Percentiles rank a stretch among this genome's conserved stretches.
phyloP scores from a whole-genome alignment of 2,113 vertebrate genomes.

The Lipophrys pholis region DNA sequence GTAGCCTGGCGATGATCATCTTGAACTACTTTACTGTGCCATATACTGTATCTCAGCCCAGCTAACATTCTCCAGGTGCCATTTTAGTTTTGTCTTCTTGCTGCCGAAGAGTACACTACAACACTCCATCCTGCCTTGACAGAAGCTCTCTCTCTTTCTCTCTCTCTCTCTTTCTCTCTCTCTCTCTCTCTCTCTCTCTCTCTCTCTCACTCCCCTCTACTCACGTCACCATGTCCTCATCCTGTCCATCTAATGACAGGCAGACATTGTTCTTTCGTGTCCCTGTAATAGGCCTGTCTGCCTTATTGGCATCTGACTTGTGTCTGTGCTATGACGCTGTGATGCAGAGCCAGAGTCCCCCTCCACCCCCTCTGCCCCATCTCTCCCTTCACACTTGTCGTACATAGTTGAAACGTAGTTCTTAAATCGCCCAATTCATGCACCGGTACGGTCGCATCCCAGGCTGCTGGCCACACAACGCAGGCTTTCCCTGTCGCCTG shows the following conservation, averaged over 20 bases:
- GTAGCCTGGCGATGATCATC: no score
- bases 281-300: constrained; percentile 51
- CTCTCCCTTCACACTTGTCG: constrained; percentile 25
- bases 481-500: constrained; percentile 50
- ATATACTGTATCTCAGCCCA: neutral
- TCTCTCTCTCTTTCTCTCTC: neutral
- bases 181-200: neutral
- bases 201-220: neutral
- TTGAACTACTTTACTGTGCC: no score
- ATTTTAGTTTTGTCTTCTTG: constrained; percentile 9
- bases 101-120: neutral
- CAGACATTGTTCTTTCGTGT: constrained; percentile 28
- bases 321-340: constrained; percentile 4
- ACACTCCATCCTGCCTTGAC: constrained; percentile 13
- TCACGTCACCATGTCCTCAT: constrained; percentile 23
- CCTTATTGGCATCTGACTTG: constrained; percentile 24
- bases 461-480: constrained; percentile 41
- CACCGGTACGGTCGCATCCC: constrained; percentile 17
- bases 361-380: neutral
- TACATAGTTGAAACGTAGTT: constrained; percentile 37
- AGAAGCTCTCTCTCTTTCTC: neutral
- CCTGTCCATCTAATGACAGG: constrained; percentile 47
- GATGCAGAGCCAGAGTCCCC: constrained; percentile 28
- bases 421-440: constrained; percentile 40
- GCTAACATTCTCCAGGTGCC: neutral